These are phyloP conservation scores for Drosophila fuyamai DNA, from an alignment of 1,140 invertebrate species.

Conservation along the genomic window DNA sequence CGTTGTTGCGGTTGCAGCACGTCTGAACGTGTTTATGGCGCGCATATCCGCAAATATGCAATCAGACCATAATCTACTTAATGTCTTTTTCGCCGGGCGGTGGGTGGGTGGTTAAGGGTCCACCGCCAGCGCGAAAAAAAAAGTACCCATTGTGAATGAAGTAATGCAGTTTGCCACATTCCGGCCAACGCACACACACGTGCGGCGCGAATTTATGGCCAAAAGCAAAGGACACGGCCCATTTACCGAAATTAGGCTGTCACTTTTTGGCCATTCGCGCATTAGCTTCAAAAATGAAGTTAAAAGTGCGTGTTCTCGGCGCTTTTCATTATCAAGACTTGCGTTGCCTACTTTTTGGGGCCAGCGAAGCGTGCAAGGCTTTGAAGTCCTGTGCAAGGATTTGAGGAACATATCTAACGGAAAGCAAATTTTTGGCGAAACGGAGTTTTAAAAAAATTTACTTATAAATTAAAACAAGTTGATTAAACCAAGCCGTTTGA, in stretches of 20 bases:
- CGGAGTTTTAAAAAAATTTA: neutral
- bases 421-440: no score
- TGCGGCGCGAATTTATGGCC: conserved; percentile 33
- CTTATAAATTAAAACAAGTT: neutral
- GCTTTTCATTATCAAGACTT: conserved; percentile 26
- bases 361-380: conserved; percentile 59
- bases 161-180: conserved; percentile 75
- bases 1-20: conserved; percentile 79
- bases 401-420: neutral
- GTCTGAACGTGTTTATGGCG: conserved; percentile 82
- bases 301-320: conserved; percentile 60
- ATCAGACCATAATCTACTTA: conserved; percentile 84
- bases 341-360: conserved; percentile 65
- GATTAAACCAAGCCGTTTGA: neutral
- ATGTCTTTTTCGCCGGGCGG: conserved; percentile 71
- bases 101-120: conserved; percentile 2
- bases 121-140: conserved; percentile 18
- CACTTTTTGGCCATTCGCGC: conserved; percentile 58
- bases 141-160: conserved; percentile 65
- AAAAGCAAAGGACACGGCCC: conserved; percentile 54
- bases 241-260: conserved; percentile 80
- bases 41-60: conserved; percentile 83
- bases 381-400: conserved; percentile 55
- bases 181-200: conserved; percentile 21
- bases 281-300: conserved; percentile 42